Evolutionary conservation across 1,140 invertebrate genomes (phyloP).

Genomic region (Drosophila cardini): DNA sequence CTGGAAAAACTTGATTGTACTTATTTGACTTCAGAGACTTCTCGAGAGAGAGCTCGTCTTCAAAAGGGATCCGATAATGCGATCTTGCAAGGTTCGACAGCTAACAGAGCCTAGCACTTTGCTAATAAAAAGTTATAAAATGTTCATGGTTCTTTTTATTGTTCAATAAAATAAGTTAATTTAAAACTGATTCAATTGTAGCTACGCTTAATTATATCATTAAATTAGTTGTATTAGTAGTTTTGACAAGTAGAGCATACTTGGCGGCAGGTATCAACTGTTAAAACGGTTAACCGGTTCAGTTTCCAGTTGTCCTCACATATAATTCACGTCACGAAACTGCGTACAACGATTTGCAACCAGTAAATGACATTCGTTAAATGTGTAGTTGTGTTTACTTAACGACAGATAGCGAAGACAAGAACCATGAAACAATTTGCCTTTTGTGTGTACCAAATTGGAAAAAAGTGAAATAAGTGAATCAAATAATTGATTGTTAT

Average conservation of each 20-base stretch:
- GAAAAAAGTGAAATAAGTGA: too few relatives aligned
- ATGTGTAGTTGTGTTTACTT: neutral
- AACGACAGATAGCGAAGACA: neutral
- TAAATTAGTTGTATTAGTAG: too few relatives aligned
- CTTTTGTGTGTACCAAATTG: neutral
- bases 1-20: slow-evolving; percentile 11
- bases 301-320: neutral
- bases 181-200: too few relatives aligned
- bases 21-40: neutral
- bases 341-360: neutral
- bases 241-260: too few relatives aligned
- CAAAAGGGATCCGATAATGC: neutral
- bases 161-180: too few relatives aligned
- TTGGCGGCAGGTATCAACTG: too few relatives aligned
- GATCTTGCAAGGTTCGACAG: neutral
- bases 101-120: too few relatives aligned
- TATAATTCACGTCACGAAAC: neutral
- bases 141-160: too few relatives aligned
- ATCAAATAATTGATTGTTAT: too few relatives aligned
- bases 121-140: too few relatives aligned
- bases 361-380: neutral
- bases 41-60: neutral
- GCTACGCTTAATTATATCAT: too few relatives aligned
- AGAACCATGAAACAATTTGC: neutral
- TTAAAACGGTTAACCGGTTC: neutral